phyloP scores from a whole-genome alignment of 2,888 invertebrate genomes.

The Plebejus melissa region DNA sequence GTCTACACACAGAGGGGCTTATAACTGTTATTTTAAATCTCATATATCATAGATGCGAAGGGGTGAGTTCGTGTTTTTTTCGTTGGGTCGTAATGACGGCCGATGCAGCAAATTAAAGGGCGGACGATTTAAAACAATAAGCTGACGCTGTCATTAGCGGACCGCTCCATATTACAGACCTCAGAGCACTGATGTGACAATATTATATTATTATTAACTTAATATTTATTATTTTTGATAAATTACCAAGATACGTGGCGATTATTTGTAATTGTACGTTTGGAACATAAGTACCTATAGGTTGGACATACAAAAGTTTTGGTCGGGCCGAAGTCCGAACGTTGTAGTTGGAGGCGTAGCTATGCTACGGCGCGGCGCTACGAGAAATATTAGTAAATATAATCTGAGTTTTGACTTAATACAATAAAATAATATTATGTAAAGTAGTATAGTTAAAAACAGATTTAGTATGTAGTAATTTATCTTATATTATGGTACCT shows the following conservation, averaged over 20 bases:
- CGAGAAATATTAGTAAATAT: background rate
- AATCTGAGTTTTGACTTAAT: background rate
- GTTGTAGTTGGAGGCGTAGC: background rate
- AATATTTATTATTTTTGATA: slow-evolving; percentile 42
- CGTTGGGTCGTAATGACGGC: slow-evolving; percentile 63
- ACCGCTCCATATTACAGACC: slow-evolving; percentile 54
- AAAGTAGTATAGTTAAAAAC: background rate
- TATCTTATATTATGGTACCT: background rate
- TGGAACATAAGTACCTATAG: too few species aligned
- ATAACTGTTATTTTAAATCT: slow-evolving; percentile 38
- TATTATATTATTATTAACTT: slow-evolving; percentile 58
- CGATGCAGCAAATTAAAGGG: slow-evolving; percentile 69
- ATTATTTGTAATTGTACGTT: background rate
- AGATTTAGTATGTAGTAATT: too few species aligned
- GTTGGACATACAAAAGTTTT: too few species aligned
- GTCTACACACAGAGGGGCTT: slow-evolving; percentile 32
- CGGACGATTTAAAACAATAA: slow-evolving; percentile 77
- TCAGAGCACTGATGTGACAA: slow-evolving; percentile 69
- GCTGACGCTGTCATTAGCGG: slow-evolving; percentile 63
- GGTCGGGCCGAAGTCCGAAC: background rate
- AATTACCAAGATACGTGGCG: slow-evolving; percentile 33
- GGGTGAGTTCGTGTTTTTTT: slow-evolving; percentile 65
- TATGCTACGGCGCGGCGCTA: background rate
- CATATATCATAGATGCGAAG: slow-evolving; percentile 59
- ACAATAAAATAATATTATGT: background rate